Conservation (phyloP, 2,113 vertebrate genomes). For the Rhea americana region DNA sequence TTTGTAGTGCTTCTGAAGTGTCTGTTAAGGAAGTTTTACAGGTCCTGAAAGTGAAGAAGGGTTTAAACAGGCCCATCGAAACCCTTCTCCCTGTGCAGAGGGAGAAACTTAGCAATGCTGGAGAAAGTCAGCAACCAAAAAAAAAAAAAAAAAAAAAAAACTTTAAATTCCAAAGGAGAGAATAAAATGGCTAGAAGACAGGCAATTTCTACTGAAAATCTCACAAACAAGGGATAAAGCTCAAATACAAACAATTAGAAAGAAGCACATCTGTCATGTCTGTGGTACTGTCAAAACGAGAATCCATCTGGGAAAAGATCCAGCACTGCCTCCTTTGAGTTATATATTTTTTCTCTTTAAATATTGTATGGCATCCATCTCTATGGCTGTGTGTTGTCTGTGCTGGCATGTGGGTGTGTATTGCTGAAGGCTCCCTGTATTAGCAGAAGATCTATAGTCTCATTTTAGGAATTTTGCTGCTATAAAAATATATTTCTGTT, state of each 20-base stretch:
- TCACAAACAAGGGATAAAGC: background rate
- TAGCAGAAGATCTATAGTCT: conserved; percentile 45
- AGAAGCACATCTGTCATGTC: conserved; percentile 34
- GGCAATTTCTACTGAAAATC: background rate
- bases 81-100: background rate
- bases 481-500: conserved; percentile 11
- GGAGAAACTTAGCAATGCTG: background rate
- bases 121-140: background rate
- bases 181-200: rapidly evolving
- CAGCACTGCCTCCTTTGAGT: conserved; percentile 10
- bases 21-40: background rate
- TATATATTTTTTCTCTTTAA: conserved; percentile 16
- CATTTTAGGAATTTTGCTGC: background rate
- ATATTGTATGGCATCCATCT: conserved; percentile 9
- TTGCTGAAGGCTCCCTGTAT: conserved; percentile 25
- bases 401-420: background rate
- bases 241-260: conserved; percentile 17
- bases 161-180: background rate
- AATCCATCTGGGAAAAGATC: conserved; percentile 29
- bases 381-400: background rate
- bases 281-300: background rate
- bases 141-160: background rate
- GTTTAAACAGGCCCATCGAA: background rate
- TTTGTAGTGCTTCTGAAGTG: background rate
- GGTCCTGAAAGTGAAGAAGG: background rate